phyloP scores from a whole-genome alignment of 2,113 vertebrate species.

The Symphodus melops region DNA sequence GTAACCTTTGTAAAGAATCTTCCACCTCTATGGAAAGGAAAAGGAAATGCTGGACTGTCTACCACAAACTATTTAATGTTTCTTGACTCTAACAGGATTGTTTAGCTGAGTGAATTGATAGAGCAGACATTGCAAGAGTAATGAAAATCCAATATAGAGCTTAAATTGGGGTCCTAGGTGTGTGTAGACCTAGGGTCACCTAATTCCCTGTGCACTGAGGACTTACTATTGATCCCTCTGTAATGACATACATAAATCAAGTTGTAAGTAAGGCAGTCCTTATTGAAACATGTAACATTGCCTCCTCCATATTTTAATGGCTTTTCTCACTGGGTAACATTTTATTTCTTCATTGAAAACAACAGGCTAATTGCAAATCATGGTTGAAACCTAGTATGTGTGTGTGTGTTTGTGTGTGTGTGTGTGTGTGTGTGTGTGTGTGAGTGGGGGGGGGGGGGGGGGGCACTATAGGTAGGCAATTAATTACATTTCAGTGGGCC shows the following conservation, averaged over 20 bases:
- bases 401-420: background rate
- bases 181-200: background rate
- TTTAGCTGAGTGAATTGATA: background rate
- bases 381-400: constrained; percentile 7
- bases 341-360: constrained; percentile 37
- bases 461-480: constrained; percentile 14
- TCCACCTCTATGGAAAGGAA: background rate
- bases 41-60: background rate
- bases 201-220: background rate
- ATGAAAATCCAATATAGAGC: constrained; percentile 6
- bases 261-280: constrained; percentile 17
- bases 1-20: background rate
- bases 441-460: no score
- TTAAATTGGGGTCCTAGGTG: background rate
- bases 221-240: constrained; percentile 9
- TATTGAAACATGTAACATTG: background rate
- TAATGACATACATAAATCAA: constrained; percentile 11
- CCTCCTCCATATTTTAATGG: constrained; percentile 25
- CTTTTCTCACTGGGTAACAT: constrained; percentile 19
- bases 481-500: constrained; percentile 28
- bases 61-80: background rate
- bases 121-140: background rate
- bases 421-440: background rate
- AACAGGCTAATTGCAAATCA: constrained; percentile 42
- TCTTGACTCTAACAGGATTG: background rate